Evolutionary conservation across 2,797 vertebrate genomes (phyloP), one percentile per base, ranked within the genome.

Genomic region (Rhyacichthys aspro): DNA sequence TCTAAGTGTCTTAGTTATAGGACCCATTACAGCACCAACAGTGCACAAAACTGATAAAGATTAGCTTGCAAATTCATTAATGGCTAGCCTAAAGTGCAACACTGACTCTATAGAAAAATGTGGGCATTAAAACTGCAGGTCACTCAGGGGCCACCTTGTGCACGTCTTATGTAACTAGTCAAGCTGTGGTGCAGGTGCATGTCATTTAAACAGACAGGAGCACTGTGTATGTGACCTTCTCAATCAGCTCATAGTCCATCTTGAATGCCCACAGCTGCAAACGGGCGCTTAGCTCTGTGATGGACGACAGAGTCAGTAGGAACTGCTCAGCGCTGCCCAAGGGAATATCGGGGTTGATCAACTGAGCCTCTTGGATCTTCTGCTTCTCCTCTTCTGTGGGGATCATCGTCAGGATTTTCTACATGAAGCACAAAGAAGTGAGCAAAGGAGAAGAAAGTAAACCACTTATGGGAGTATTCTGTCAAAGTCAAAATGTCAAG

Each of bases 371-470:
- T 85, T 96, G 96, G 81, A 99, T 99, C 90, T 93, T 96, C 86
- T 98, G 97, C 81, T 98, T 99, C 82, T 99, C 97, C 74, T 99
- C 97, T 81, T 98, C 96, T 0, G 93, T 95, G 3, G 97, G 97
- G 88, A 98, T 97, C 97, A 98, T 98, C 3, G 95, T 98, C 70
- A 98, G 90, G 88, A 99, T 97, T 96, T 99, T 99, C 97, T 98
- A 78, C 1, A 45, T 43, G 72, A 39, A 43, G 1, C 46, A 59
- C 70, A n/a, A 58, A 57, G 59, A 55, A 41, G 55, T 16, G 9
- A 59, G 38, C 60, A 37, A 28, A 70, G 44, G 44, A 34, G 43
- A 49, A 44, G 49, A 52, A 66, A 55, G n/a, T 18, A 48, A 54
- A 9, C 37, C 18, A 37, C 15, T 54, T 36, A 63, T 8, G 19